Conservation (phyloP, 2,113 vertebrate genomes). For the Calyptomena viridis region DNA sequence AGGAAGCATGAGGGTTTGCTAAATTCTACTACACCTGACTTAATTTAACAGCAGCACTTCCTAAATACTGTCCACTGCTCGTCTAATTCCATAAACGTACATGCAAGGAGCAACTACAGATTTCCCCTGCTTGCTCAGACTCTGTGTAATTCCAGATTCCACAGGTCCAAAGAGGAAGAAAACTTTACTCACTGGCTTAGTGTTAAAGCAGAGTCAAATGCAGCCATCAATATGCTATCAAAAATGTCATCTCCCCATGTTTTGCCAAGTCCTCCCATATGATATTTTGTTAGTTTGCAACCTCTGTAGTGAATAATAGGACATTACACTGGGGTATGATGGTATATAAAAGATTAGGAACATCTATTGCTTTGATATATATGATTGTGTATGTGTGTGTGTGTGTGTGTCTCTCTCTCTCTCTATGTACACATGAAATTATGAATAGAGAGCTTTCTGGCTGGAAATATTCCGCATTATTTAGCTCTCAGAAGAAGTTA, state of each 20-base stretch:
- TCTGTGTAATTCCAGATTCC: not conserved
- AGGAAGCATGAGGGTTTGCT: not conserved
- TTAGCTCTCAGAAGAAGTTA: not conserved
- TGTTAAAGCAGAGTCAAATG: not conserved
- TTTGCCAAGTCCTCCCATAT: conserved; percentile 1
- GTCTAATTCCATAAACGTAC: not conserved
- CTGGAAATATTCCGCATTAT: not conserved
- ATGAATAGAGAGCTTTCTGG: not conserved
- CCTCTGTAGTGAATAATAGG: conserved; percentile 32
- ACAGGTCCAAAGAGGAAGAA: not conserved
- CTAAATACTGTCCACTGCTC: not conserved
- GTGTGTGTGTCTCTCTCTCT: too few species aligned
- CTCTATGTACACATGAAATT: too few species aligned
- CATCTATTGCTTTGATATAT: not conserved
- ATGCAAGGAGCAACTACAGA: not conserved
- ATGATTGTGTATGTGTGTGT: accelerated
- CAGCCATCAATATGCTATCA: not conserved
- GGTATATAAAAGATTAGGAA: not conserved
- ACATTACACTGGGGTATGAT: conserved; percentile 32
- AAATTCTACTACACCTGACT: not conserved
- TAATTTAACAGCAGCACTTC: not conserved
- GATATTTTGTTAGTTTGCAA: conserved; percentile 5
- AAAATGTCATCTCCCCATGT: not conserved
- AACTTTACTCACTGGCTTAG: not conserved
- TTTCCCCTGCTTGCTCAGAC: not conserved